Base-by-base conservation (phyloP, 2,797 vertebrate species). In the Bufotes viridis region DNA sequence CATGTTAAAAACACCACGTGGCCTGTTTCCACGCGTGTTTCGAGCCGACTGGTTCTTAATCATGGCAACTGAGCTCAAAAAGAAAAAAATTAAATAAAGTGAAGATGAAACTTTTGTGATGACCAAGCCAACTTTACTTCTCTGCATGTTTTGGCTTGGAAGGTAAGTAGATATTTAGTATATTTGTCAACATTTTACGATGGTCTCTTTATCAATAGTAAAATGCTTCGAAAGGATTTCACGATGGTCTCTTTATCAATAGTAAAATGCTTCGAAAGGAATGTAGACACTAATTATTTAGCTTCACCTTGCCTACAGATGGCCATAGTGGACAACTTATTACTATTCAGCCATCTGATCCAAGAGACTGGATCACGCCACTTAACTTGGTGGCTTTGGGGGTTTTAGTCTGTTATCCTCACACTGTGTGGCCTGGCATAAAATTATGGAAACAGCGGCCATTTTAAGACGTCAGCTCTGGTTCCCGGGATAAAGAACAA, bases 371-470 rank as follows among this genome's bases (percentile, higher is more conserved):
- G 74, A 78, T 78, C 12, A 14, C 22, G 14, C 51, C 74, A 78
- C 18, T 49, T n/a, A 53, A 17, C 74, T 55, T 55, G 51, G 74
- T 53, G 51, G 49, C 74, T 78, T 78, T 60, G 79, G 58, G 14
- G 57, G 60, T 51, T 55, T 78, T 78, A 55, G 49, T 49, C 49
- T 53, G 49, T 76, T 76, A 76, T 76, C 74, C 74, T 65, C 89
- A 92, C 22, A 14, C 49, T 55, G 74, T 76, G 74, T 76, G 49
- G 20, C 14, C 74, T 76, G 74, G 74, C 74, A 55, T 53, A 78
- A 5, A 17, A 24, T 24, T 15, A 78, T 24, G 22, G 49, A 26
- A 78, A 55, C 74, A 78, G 74, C 2, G 51, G n/a, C 74, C 51
- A n/a, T 22, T 20, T 24, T 53, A 55, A 53, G 22, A 53, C 51